Percentiles rank a stretch among this genome's conserved stretches.
Evolutionary conservation across 2,797 vertebrate genomes (phyloP).

Genomic region (Choloepus didactylus): DNA sequence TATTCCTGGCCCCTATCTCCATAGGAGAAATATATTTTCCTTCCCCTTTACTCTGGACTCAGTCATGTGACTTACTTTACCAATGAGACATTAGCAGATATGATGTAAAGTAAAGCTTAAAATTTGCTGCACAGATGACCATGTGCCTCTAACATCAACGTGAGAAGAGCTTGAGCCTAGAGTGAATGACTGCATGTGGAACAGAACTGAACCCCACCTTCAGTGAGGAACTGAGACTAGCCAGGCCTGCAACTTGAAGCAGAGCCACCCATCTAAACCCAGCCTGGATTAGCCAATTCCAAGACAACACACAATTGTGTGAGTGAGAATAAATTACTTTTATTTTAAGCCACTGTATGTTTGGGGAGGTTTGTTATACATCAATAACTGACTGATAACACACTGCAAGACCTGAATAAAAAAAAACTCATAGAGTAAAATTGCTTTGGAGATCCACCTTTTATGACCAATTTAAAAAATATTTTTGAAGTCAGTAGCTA

Average conservation of each 20-base stretch:
- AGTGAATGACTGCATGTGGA: background rate
- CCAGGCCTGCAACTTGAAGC: background rate
- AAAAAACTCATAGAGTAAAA: background rate
- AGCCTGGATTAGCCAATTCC: background rate
- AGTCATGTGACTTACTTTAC: background rate
- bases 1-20: background rate
- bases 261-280: background rate
- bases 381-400: background rate
- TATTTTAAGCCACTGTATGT: background rate
- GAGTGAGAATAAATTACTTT: background rate
- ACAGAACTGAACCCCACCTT: background rate
- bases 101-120: background rate
- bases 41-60: constrained; percentile 32
- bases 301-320: background rate
- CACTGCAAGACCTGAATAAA: background rate
- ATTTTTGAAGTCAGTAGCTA: constrained; percentile 16
- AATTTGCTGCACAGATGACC: background rate
- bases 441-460: background rate
- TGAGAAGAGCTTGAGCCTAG: background rate
- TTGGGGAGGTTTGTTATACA: background rate
- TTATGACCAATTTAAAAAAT: background rate
- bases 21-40: background rate
- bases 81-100: background rate
- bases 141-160: background rate
- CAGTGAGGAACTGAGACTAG: background rate